Evolutionary conservation across 2,797 vertebrate genomes (phyloP).

Genomic region (Platalea minor): DNA sequence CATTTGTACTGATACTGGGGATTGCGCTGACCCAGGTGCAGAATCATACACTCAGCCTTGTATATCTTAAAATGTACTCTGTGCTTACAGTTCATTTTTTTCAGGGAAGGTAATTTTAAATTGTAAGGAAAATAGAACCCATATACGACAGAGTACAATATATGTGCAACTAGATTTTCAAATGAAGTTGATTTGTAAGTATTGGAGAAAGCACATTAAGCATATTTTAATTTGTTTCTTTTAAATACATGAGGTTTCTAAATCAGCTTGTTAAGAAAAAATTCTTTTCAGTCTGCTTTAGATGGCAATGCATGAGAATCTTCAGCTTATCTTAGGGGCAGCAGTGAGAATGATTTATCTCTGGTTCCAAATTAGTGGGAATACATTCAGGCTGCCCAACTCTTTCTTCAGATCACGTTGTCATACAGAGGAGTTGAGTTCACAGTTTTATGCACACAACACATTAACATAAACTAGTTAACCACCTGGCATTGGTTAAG

Average conservation of each 20-base stretch:
- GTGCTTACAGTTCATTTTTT: background rate
- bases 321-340: background rate
- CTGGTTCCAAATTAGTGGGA: background rate
- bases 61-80: background rate
- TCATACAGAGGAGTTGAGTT: background rate
- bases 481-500: conserved; percentile 45
- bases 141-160: background rate
- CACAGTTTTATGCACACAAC: background rate
- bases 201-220: background rate
- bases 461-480: conserved; percentile 37
- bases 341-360: background rate
- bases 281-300: background rate
- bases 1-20: background rate
- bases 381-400: background rate
- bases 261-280: background rate
- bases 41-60: background rate
- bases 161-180: background rate
- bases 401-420: background rate
- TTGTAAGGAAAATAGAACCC: background rate
- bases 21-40: background rate
- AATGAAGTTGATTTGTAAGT: background rate
- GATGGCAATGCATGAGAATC: background rate
- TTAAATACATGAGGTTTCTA: background rate
- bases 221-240: background rate
- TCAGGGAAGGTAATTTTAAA: background rate